A percentile compares a stretch with the other conserved stretches of the same genome.
Evolutionary conservation across 1,140 invertebrate genomes (phyloP).

Genomic region (Steinernema feltiae): DNA sequence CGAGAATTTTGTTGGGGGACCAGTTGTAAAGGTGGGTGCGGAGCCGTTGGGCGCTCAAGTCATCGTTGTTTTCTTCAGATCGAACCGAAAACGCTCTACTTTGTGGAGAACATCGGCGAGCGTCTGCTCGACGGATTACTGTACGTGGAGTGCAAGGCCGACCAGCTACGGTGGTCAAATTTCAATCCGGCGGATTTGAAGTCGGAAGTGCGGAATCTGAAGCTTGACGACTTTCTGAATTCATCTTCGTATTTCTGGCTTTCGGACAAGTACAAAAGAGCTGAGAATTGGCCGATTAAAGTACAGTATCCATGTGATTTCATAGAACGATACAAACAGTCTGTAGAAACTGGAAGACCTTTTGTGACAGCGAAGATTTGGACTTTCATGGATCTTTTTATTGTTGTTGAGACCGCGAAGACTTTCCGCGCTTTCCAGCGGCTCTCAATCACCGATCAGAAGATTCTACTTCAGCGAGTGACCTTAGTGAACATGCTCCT

Average conservation of each 20-base stretch:
- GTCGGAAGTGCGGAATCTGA: background rate
- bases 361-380: background rate
- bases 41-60: background rate
- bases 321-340: background rate
- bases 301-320: background rate
- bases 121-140: background rate
- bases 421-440: background rate
- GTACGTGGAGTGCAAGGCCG: background rate
- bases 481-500: background rate
- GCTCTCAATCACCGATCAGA: background rate
- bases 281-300: background rate
- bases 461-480: background rate
- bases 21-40: background rate
- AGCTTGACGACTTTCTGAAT: background rate
- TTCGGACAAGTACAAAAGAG: background rate
- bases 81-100: background rate
- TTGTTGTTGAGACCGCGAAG: background rate
- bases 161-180: background rate
- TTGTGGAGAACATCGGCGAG: background rate
- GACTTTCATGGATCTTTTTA: background rate
- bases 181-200: background rate
- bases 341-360: too few species aligned
- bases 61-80: background rate
- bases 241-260: background rate
- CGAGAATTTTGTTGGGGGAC: background rate